phyloP scores from a whole-genome alignment of 2,797 vertebrate species.

The Pipistrellus kuhlii region DNA sequence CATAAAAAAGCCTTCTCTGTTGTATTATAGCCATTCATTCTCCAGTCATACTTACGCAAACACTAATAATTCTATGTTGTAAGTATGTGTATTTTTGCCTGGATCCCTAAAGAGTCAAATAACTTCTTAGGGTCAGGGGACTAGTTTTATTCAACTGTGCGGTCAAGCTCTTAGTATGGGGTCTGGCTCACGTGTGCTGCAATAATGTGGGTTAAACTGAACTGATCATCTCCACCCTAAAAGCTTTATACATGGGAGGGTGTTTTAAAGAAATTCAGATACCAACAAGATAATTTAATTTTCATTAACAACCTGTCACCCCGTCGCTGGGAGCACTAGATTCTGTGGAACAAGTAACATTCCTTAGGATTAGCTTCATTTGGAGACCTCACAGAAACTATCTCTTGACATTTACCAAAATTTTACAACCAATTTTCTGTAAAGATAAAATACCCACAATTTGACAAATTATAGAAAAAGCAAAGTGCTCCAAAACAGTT shows the following conservation, averaged over 20 bases:
- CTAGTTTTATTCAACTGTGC: constrained; percentile 15
- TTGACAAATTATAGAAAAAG: constrained; percentile 54
- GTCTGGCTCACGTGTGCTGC: neutral
- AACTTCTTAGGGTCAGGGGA: neutral
- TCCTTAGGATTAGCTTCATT: constrained; percentile 12
- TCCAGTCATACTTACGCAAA: neutral
- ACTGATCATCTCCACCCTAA: neutral
- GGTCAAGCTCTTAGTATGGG: neutral
- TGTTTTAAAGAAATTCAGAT: neutral
- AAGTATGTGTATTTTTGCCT: constrained; percentile 19
- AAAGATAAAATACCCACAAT: neutral
- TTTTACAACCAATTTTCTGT: constrained; percentile 30
- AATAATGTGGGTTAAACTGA: neutral
- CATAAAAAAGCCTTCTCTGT: neutral
- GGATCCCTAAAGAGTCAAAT: neutral
- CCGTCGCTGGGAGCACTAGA: neutral
- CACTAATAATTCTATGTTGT: neutral
- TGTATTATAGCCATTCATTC: neutral
- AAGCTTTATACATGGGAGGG: neutral
- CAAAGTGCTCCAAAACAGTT: constrained; percentile 19
- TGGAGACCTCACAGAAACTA: neutral
- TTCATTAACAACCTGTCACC: neutral
- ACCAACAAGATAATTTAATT: neutral
- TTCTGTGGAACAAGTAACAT: constrained; percentile 21
- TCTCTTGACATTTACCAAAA: constrained; percentile 21